These are phyloP conservation scores for Luffia ferchaultella DNA, from an alignment of 2,888 invertebrate genomes.

Conservation along the genomic window DNA sequence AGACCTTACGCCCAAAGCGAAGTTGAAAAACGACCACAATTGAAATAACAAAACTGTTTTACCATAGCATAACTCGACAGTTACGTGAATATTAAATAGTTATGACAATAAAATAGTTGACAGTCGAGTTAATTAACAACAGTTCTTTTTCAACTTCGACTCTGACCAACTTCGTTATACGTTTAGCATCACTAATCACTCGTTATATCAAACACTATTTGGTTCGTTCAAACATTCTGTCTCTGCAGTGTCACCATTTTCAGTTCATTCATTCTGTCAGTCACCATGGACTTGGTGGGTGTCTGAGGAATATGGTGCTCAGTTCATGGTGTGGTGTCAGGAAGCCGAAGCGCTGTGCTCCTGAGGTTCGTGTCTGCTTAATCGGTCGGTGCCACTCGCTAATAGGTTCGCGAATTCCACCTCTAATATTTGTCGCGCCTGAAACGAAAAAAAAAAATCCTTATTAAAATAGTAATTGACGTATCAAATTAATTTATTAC, in stretches of 20 bases:
- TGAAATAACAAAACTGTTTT: background rate
- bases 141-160: background rate
- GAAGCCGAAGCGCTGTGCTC: slow-evolving; percentile 36
- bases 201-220: background rate
- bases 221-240: background rate
- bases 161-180: background rate
- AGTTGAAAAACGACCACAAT: background rate
- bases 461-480: background rate
- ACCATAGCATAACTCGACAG: too few relatives aligned
- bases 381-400: slow-evolving; percentile 83
- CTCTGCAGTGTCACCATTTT: too few relatives aligned
- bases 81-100: too few relatives aligned
- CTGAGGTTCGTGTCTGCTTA: slow-evolving; percentile 49
- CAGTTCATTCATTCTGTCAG: too few relatives aligned
- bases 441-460: slow-evolving; percentile 12
- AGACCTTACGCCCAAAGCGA: background rate
- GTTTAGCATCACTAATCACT: background rate
- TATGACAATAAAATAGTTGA: too few relatives aligned
- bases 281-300: background rate
- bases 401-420: slow-evolving; percentile 90
- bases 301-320: slow-evolving; percentile 11
- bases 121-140: too few relatives aligned
- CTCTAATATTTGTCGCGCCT: slow-evolving; percentile 93
- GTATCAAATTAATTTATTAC: background rate
- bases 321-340: slow-evolving; percentile 49